phyloP scores from a whole-genome alignment of 30 jellyfish, hydroid and myxozoan genomes.

The Phacellophora camtschatica region DNA sequence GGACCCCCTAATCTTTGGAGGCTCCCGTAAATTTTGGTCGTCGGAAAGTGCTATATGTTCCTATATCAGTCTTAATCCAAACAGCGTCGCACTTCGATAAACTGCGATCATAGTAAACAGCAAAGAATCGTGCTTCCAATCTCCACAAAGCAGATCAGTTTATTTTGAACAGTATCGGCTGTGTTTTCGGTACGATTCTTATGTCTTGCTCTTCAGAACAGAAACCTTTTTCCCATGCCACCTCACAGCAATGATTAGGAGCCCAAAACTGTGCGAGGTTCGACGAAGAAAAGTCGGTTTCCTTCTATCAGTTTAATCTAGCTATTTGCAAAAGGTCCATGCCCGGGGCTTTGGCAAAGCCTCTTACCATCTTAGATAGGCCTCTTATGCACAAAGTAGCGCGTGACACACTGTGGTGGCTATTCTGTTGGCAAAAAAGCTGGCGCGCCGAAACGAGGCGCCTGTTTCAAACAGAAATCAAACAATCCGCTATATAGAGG shows the following conservation, averaged over 20 bases:
- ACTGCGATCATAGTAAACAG: no score
- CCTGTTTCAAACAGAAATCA: constrained; percentile 47
- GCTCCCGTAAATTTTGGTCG: no score
- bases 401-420: constrained; percentile 71
- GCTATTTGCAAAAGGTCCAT: constrained; percentile 36
- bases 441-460: constrained; percentile 84
- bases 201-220: not conserved
- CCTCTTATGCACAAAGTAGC: constrained; percentile 34
- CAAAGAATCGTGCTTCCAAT: no score
- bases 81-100: no score
- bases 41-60: no score
- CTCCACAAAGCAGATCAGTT: no score
- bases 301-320: constrained; percentile 28
- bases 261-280: constrained; percentile 1
- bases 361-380: constrained; percentile 24
- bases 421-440: constrained; percentile 41
- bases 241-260: constrained; percentile 53
- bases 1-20: no score
- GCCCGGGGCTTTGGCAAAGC: constrained; percentile 51
- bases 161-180: no score
- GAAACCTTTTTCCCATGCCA: constrained; percentile 31
- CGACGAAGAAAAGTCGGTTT: constrained; percentile 32
- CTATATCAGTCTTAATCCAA: no score
- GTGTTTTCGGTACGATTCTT: not conserved
- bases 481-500: constrained; percentile 58